Evolutionary conservation across 2,888 invertebrate genomes (phyloP), one percentile per base, ranked within the genome.

Genomic region (Polymixis lichenea): DNA sequence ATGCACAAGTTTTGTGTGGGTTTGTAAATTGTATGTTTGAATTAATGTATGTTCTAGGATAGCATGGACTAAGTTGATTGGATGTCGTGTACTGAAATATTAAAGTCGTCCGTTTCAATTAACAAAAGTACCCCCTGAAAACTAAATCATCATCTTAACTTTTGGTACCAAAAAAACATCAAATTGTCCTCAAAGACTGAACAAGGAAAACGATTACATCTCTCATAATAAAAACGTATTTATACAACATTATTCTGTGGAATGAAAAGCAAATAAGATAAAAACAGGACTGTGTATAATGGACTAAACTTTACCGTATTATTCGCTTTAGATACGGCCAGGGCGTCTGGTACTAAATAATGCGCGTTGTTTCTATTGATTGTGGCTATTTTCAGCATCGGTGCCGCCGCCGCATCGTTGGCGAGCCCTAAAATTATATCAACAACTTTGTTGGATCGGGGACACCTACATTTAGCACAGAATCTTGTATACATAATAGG

Each of bases 301-400:
- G 78, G 83, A 83, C 76, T 78, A 68, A 82, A 87, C 58, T 85
- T 84, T 72, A 72, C 77, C 66, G 75, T 80, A 86, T 84, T 86
- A 84, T 80, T 75, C 75, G 84, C 76, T 84, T 79, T 78, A 75
- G 76, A 75, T 83, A 87, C 78, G 75, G 78, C 78, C 80, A 79
- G 77, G 84, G 74, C 84, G 82, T 75, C 82, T 81, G 81, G 81
- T 85, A 88, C 89, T 93, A 90, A 91, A 91, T 91, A 91, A 91
- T 92, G 89, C 88, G 87, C 88, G 86, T 82, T 89, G 88, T 88
- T 89, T 81, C 86, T 93, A 94, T 95, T 92, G 94, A 95, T 95
- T 93, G 90, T 83, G 87, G 92, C 92, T 94, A 94, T 94, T 95
- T 94, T 89, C 85, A 92, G 93, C 88, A 82, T 87, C 82, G 88